Evolutionary conservation across 2,797 vertebrate species (phyloP), one percentile per base, ranked within the genome.

Genomic region (Melanotaenia boesemani): DNA sequence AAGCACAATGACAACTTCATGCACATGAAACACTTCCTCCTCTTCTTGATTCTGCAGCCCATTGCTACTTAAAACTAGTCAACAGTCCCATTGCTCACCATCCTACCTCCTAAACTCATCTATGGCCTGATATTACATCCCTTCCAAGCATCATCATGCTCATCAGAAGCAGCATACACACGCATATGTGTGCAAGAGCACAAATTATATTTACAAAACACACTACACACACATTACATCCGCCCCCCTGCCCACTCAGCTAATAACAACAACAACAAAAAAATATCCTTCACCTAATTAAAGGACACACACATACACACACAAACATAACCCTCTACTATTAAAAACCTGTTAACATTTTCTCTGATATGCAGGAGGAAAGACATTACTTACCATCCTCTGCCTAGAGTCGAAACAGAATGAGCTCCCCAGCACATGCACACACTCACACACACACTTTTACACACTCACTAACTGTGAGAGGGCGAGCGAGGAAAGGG

Each of bases 381-480:
- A 88, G 75, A 87, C 78, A 78, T 70, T 80, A 94, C 94, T 94
- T 90, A 95, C 94, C 94, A 95, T 95, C 89, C 86, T 94, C 90
- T 92, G 91, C 88, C 92, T 89, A 88, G 86, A 93, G 85, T 92
- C 77, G 84, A 67, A 91, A 90, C 91, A 92, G 90, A 94, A 87
- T 91, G 91, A 93, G 89, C 89, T 92, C 76, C 66, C 64, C 64
- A 39, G 79, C 89, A 91, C 91, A 90, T 82, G 74, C 88, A 89
- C 88, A 83, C 90, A 66, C 69, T 82, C 82, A 63, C 79, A 80
- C 88, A 85, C 72, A 55, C 77, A 72, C 81, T 70, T 82, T 63
- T 77, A 86, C 89, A 86, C 83, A 86, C 79, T 87, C 77, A 34
- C 84, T 83, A 89, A 87, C 80, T 82, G 83, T 64, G 60, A 84